Base-by-base conservation (phyloP, 2,888 invertebrate genomes). In the Plagodis dolabraria region DNA sequence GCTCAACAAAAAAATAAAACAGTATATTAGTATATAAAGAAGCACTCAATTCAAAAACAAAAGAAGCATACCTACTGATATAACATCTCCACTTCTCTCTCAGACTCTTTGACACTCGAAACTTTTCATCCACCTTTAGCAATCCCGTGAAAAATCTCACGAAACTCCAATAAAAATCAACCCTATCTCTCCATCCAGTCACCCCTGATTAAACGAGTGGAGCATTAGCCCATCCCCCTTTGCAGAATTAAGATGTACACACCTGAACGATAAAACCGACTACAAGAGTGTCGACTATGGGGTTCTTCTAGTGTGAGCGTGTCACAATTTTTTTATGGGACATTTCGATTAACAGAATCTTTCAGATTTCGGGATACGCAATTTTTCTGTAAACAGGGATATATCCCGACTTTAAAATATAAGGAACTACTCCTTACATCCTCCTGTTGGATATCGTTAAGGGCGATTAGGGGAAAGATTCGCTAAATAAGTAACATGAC, bases 151-250 rank as follows among this genome's bases (percentile, higher is more conserved):
- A 52, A 52, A 52, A 38, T 33, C 42, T 47, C 34, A 33, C 46
- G 5, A 10, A 57, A 47, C 42, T 57, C 43, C 44, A 47, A 38
- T 52, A 52, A 52, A 57, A 43, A 57, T 52, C 44, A 55, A 48
- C 55, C 47, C 42, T 47, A 52, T 40, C 49, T 51, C 57, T 44
- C 47, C 9, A 57, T n/a, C 49, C 49, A 12, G 53, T 53, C 47
- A 38, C 45, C 46, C 33, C 44, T 56, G 46, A 56, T 50, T 46
- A 50, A 56, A 46, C 46, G 55, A 55, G 43, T 42, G 43, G 44
- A 36, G 55, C 49, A 48, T 55, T 55, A 49, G 55, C 55, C 33
- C 43, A 44, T 45, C 49, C 48, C 54, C 49, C 34, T 48, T 54
- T 35, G 42, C 34, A n/a, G 33, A 10, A 45, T 8, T 22, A 42